Percentiles rank a stretch among this genome's conserved stretches.
Conservation (phyloP, 2,888 invertebrate genomes). For the Drosophila nr. perissopoda region DNA sequence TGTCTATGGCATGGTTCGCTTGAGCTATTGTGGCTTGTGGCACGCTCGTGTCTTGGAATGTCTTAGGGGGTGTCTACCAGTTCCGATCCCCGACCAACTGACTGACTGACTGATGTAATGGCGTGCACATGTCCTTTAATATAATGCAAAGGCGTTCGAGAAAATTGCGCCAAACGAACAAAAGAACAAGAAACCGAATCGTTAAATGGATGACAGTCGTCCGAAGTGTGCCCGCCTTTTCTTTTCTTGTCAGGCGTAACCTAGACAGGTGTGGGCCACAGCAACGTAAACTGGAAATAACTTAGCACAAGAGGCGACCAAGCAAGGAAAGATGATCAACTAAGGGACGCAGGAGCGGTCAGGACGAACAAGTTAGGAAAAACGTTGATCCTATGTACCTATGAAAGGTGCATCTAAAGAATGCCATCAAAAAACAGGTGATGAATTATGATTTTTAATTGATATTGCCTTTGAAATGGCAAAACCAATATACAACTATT, state of each 20-base stretch:
- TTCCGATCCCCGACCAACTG: slow-evolving; percentile 3
- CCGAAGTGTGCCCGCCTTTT: slow-evolving; percentile 74
- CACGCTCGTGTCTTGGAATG: slow-evolving; percentile 78
- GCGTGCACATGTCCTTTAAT: slow-evolving; percentile 74
- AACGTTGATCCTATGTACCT: slow-evolving; percentile 14
- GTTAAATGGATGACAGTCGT: slow-evolving; percentile 61
- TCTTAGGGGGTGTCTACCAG: slow-evolving; percentile 49
- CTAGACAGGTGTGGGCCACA: slow-evolving; percentile 71
- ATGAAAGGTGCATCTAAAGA: slow-evolving; percentile 44
- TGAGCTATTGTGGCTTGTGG: slow-evolving; percentile 66
- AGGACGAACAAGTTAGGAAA: slow-evolving; percentile 33
- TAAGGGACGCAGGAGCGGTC: slow-evolving; percentile 2
- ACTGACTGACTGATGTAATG: slow-evolving; percentile 51
- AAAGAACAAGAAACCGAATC: slow-evolving; percentile 50
- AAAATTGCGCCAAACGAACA: slow-evolving; percentile 75
- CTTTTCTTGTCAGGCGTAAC: slow-evolving; percentile 57
- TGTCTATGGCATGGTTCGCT: slow-evolving; percentile 52
- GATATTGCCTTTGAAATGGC: slow-evolving; percentile 18
- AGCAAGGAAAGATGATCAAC: slow-evolving; percentile 41
- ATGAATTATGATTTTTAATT: slow-evolving; percentile 59
- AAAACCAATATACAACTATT: neutral
- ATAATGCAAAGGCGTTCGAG: slow-evolving; percentile 50
- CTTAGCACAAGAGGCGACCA: slow-evolving; percentile 58
- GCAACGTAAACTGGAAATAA: slow-evolving; percentile 70
- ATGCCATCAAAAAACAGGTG: slow-evolving; percentile 47